Base-by-base conservation (phyloP, 1,140 invertebrate species). In the Ladona fulva region DNA sequence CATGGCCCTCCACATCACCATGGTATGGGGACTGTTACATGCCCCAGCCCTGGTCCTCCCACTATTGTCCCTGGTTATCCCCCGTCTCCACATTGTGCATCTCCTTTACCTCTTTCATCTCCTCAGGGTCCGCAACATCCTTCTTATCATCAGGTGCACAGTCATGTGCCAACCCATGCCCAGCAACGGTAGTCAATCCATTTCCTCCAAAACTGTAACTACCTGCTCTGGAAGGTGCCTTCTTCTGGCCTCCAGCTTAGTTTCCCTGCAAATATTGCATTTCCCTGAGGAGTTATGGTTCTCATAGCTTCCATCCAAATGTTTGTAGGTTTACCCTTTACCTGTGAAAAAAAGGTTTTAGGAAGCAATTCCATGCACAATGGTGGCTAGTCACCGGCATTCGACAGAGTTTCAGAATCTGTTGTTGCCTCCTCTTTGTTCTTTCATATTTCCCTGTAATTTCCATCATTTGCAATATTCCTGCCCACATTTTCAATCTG, bases 361-460 rank as follows among this genome's bases (percentile, higher is more conserved):
- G 52, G 52, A 66, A 66, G 52, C n/a, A 66, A 19, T 66, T 66
- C n/a, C 52, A 66, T 66, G 52, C 52, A 66, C 52, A 19, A 66
- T 19, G 52, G 52, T 66, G 52, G 52, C 52, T 66, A 66, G 52
- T 66, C 52, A 66, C 52, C 52, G 52, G 52, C n/a, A 66, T 66
- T 22, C 52, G 14, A 12, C 52, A 22, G n/a, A 66, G 14, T 66
- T 66, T 12, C 52, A 66, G n/a, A 66, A 66, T 66, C 52, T 66
- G 52, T 66, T 66, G 52, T 5, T 66, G n/a, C 52, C 52, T 66
- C 52, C n/a, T 66, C 52, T 22, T 66, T 19, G 19, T 22, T 66
- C 29, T 37, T 37, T 37, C 29, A 37, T 37, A 37, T 37, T 37
- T 37, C 1, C 29, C 29, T 37, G 29, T 37, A 37, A 37, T 37